phyloP scores from a whole-genome alignment of 2,113 vertebrate genomes.

The Empidonax traillii region DNA sequence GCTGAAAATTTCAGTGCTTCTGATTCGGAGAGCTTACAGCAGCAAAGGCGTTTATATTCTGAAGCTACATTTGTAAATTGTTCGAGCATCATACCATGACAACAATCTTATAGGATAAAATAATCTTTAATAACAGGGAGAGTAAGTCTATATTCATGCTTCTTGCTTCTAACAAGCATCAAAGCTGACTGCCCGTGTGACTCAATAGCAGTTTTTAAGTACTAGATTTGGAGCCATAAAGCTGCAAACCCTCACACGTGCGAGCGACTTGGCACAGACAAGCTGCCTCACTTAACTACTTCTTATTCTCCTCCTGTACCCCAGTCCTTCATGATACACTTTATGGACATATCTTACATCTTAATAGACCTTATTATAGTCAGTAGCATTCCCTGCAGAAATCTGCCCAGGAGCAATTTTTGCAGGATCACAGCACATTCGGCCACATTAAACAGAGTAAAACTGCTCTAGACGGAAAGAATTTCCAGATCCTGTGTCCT shows the following conservation, averaged over 20 bases:
- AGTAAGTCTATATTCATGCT: constrained; percentile 23
- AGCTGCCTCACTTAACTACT: neutral
- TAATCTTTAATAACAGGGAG: constrained; percentile 51
- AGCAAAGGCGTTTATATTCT: constrained; percentile 10
- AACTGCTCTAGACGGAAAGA: neutral
- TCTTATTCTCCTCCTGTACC: neutral
- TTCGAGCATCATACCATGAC: neutral
- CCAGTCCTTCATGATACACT: neutral
- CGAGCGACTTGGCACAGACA: neutral
- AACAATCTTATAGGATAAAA: constrained; percentile 50
- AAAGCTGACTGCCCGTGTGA: neutral
- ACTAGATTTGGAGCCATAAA: neutral
- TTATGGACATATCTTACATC: neutral
- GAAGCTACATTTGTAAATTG: constrained; percentile 20
- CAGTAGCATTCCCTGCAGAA: neutral
- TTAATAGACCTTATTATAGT: neutral
- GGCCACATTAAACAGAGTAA: neutral
- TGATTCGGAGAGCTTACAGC: constrained; percentile 19
- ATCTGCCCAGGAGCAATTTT: neutral
- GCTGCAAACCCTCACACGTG: neutral
- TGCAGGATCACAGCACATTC: neutral
- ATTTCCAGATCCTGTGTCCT: neutral
- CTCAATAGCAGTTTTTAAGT: neutral
- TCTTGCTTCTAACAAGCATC: constrained; percentile 33
- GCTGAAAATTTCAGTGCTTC: constrained; percentile 11